Base-by-base conservation (phyloP, 2,888 invertebrate species). In the Andrena trimmerana region DNA sequence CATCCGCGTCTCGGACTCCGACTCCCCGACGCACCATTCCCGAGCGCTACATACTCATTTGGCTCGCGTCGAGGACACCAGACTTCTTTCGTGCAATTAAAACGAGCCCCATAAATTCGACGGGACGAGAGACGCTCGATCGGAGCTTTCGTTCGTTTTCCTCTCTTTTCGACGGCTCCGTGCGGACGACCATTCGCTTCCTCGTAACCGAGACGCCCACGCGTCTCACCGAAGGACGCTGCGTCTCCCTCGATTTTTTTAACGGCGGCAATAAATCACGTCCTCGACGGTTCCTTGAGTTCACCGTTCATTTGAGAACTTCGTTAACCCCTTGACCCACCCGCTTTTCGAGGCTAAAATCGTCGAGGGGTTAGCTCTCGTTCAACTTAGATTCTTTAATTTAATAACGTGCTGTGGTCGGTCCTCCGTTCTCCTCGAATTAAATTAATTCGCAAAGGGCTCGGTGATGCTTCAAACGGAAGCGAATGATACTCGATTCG, bases 211-310 rank as follows among this genome's bases (percentile, higher is more conserved):
- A 54, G 33, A 8, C 81, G 72, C 81, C 78, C 48, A 79, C 81
- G 79, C 73, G 72, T 63, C 36, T 8, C 50, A 2, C 24, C 71
- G 20, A 27, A 54, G 2, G 54, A 29, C 73, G 62, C 67, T 50
- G 31, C 42, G 70, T 57, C 50, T 68, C 48, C 63, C 70, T 65
- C 29, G 13, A 71, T 42, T 60, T 66, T 71, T 67, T 62, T 68
- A 70, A 62, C 60, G 59, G 29, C 54, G 27, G 50, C 54, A 62
- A 67, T 81, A 81, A 81, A 81, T 81, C 74, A 80, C 36, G 74
- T 24, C 10, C 50, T n/a, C 65, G 69, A 68, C 60, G 68, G 60
- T 63, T 33, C 62, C 65, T 36, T n/a, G 24, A 29, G 71, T 52
- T 50, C 42, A 42, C 42, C 60, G 66, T 29, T 50, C 72, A 27